phyloP scores from a whole-genome alignment of 2,113 vertebrate genomes.

The Pseudopipra pipra region DNA sequence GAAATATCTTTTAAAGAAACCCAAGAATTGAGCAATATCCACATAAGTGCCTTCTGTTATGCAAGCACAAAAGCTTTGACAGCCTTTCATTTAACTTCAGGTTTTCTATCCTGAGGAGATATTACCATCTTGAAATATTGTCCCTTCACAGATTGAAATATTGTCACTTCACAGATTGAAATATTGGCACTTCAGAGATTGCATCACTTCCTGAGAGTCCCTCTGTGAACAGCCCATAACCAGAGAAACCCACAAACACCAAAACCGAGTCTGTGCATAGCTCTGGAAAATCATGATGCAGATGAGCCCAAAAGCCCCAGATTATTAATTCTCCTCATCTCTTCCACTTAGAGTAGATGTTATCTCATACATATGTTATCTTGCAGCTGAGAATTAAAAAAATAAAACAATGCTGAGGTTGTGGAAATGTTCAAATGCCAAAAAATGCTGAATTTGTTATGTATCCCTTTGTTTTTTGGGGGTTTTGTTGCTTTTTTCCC shows the following conservation, averaged over 20 bases:
- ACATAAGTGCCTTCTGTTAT: background rate
- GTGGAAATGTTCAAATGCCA: background rate
- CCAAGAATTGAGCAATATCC: background rate
- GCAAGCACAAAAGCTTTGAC: background rate
- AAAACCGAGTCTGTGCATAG: background rate
- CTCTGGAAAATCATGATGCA: background rate
- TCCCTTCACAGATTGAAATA: background rate
- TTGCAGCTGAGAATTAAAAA: background rate
- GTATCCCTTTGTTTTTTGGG: background rate
- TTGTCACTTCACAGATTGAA: background rate
- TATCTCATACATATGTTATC: background rate
- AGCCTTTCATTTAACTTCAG: background rate
- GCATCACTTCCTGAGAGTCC: background rate
- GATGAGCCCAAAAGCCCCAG: background rate
- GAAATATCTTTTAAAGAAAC: background rate
- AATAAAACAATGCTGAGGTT: background rate
- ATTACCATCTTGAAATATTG: background rate
- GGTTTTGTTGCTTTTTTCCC: background rate
- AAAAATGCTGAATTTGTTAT: background rate
- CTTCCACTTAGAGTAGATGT: background rate
- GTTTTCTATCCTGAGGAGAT: background rate
- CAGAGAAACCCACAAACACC: background rate
- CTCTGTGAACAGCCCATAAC: background rate
- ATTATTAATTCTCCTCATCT: background rate
- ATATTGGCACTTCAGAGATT: background rate